Percentiles rank a stretch among this genome's conserved stretches.
phyloP scores from a whole-genome alignment of 2,113 vertebrate genomes.

The Riparia riparia region DNA sequence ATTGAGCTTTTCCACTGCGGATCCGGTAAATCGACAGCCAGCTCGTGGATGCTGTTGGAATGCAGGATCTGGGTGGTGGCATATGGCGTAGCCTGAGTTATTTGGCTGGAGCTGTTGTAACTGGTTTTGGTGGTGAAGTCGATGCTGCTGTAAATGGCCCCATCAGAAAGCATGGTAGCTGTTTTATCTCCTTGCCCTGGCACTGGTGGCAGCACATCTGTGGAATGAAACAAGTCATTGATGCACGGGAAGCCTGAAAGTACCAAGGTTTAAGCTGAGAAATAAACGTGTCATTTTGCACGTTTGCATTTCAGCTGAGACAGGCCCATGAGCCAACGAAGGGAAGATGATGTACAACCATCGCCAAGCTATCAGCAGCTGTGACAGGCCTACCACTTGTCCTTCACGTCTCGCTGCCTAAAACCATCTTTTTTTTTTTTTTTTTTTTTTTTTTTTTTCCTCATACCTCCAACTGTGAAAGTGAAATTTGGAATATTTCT shows the following conservation, averaged over 20 bases:
- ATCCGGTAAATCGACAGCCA: slow-evolving; percentile 96
- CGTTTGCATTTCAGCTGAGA: slow-evolving; percentile 78
- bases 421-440: slow-evolving; percentile 75
- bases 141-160: slow-evolving; percentile 99
- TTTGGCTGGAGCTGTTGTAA: slow-evolving; percentile 94
- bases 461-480: slow-evolving; percentile 69
- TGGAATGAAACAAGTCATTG: slow-evolving; percentile 68
- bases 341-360: slow-evolving; percentile 93
- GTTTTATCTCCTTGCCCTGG: slow-evolving; percentile 93
- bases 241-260: slow-evolving; percentile 59
- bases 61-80: slow-evolving; percentile 98
- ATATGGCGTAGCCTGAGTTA: slow-evolving; percentile 94
- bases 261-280: slow-evolving; percentile 71
- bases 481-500: slow-evolving; percentile 69
- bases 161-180: slow-evolving; percentile 96
- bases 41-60: slow-evolving; percentile 96
- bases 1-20: slow-evolving; percentile 95
- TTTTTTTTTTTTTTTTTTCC: slow-evolving; percentile 5
- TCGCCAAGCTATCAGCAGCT: slow-evolving; percentile 82
- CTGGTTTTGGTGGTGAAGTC: slow-evolving; percentile 97
- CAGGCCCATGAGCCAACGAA: slow-evolving; percentile 79
- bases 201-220: slow-evolving; percentile 87
- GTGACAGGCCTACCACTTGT: slow-evolving; percentile 83
- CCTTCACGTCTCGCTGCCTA: slow-evolving; percentile 91
- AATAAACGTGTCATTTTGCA: slow-evolving; percentile 76